Evolutionary conservation across 2,113 vertebrate species (phyloP).

Genomic region (Shinisaurus crocodilurus): DNA sequence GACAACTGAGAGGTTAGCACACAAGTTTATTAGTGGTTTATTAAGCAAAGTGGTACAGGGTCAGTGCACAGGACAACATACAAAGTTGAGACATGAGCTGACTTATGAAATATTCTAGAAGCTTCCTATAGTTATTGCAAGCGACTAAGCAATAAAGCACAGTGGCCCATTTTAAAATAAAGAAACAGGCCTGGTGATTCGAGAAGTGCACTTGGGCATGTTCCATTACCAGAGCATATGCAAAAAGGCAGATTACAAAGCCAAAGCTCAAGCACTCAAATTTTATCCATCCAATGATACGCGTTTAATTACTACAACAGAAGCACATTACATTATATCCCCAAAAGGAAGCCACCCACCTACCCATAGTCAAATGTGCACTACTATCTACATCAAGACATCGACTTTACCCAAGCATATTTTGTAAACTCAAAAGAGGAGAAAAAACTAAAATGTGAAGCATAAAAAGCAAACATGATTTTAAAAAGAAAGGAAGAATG

Average conservation of each 20-base stretch:
- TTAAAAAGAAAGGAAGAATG: background rate
- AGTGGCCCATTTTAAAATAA: background rate
- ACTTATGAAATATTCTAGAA: constrained; percentile 20
- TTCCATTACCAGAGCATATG: background rate
- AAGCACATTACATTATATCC: background rate
- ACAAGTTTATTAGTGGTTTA: constrained; percentile 79
- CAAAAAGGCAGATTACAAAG: background rate
- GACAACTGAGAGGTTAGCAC: constrained; percentile 48
- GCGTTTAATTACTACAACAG: background rate
- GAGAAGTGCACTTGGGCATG: fast-evolving
- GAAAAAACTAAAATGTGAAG: constrained; percentile 22
- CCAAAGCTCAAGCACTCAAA: background rate
- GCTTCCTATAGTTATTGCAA: background rate
- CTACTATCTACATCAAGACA: background rate
- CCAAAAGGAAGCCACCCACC: background rate
- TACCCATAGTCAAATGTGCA: background rate
- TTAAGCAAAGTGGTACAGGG: constrained; percentile 70
- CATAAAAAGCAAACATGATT: constrained; percentile 4
- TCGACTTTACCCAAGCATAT: fast-evolving
- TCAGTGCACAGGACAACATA: constrained; percentile 61
- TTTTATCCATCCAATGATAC: fast-evolving
- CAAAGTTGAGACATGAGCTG: constrained; percentile 7
- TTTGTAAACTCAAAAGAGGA: background rate
- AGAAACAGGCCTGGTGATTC: background rate
- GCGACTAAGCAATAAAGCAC: background rate